These are phyloP conservation scores for Alca torda DNA, from an alignment of 2,797 vertebrate species.

Conservation along the genomic window DNA sequence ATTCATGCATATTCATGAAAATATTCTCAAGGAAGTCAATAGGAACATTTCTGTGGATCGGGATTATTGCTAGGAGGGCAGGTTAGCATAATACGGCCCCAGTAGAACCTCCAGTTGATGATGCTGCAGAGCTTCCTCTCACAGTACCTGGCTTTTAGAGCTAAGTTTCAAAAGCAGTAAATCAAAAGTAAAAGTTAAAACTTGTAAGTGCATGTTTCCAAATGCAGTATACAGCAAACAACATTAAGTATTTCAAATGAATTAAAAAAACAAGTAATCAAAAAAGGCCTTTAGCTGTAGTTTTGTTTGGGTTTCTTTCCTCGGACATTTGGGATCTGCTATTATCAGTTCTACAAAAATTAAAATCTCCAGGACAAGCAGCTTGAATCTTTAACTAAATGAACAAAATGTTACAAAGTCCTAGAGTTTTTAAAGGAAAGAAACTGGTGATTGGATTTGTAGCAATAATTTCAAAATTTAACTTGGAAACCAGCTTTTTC, in stretches of 20 bases:
- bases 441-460: not conserved
- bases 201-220: not conserved
- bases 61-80: not conserved
- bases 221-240: not conserved
- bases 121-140: not conserved
- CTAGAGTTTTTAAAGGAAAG: not conserved
- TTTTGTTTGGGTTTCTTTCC: not conserved
- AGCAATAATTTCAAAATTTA: constrained; percentile 15
- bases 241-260: not conserved
- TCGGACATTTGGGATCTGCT: not conserved
- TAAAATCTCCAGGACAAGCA: constrained; percentile 19
- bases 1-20: not conserved
- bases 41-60: not conserved
- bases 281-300: not conserved
- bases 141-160: not conserved
- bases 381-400: not conserved
- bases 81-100: not conserved
- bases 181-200: constrained; percentile 16
- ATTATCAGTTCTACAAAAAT: constrained; percentile 9
- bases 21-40: not conserved
- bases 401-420: not conserved
- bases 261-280: not conserved
- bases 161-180: constrained; percentile 19
- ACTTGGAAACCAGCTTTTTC: constrained; percentile 51
- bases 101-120: not conserved